Conservation (phyloP, 2,888 invertebrate genomes). For the Griposia aprilina region DNA sequence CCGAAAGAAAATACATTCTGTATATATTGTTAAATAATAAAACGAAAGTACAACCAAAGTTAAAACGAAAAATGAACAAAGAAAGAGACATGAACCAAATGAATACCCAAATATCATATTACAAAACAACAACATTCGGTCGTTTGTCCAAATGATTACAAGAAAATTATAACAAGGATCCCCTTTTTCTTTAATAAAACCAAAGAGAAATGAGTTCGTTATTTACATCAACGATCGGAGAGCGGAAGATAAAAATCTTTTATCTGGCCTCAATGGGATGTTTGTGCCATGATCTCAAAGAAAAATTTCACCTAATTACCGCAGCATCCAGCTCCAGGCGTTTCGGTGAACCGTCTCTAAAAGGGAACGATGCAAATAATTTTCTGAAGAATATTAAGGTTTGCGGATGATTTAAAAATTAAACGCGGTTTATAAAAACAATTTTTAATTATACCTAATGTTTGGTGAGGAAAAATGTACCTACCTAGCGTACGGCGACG, state of each 20-base stretch:
- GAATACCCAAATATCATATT: constrained; percentile 50
- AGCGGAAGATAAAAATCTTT: constrained; percentile 82
- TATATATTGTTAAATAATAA: constrained; percentile 16
- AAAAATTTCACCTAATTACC: constrained; percentile 86
- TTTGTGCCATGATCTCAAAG: constrained; percentile 82
- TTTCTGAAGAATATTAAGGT: constrained; percentile 67
- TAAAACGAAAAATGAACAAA: constrained; percentile 36
- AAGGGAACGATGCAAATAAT: constrained; percentile 75
- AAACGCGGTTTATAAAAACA: constrained; percentile 55
- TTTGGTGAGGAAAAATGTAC: constrained; percentile 35
- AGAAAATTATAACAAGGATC: constrained; percentile 68
- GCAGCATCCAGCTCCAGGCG: constrained; percentile 74
- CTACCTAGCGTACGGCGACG: too few relatives aligned
- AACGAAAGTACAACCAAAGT: constrained; percentile 20
- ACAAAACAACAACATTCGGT: constrained; percentile 57
- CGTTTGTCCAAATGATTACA: constrained; percentile 60
- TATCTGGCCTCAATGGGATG: constrained; percentile 84
- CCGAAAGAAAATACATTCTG: constrained; percentile 3
- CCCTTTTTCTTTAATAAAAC: constrained; percentile 72
- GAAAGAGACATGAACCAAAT: constrained; percentile 37
- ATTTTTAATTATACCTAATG: constrained; percentile 55
- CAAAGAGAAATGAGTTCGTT: constrained; percentile 79
- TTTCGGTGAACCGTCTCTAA: constrained; percentile 64
- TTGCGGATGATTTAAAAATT: constrained; percentile 70
- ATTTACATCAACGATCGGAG: constrained; percentile 84